Conservation (phyloP, 2,113 vertebrate genomes). For the Pseudonaja textilis region DNA sequence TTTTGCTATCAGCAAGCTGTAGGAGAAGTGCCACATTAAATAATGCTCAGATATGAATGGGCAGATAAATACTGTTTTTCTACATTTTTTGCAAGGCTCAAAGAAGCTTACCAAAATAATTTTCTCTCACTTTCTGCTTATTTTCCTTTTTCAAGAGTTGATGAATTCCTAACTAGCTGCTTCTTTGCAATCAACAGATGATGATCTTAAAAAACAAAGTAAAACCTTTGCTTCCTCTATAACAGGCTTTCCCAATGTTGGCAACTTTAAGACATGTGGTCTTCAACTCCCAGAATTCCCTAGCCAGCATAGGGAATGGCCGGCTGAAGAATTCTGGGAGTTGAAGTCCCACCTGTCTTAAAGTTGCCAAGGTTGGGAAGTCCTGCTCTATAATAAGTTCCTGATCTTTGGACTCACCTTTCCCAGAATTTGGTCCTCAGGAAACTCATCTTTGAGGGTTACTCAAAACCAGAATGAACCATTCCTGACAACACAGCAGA, state of each 20-base stretch:
- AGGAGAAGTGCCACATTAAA: conserved; percentile 1
- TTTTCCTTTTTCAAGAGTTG: neutral
- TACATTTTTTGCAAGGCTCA: neutral
- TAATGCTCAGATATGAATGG: neutral
- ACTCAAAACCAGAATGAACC: conserved; percentile 44
- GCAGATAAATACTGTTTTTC: neutral
- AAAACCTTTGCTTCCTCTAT: neutral
- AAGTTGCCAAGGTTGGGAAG: neutral
- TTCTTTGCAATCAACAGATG: neutral
- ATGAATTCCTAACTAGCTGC: neutral
- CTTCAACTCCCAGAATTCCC: neutral
- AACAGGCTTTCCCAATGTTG: neutral
- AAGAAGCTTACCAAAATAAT: neutral
- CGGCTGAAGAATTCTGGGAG: neutral
- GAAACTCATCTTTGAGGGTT: conserved; percentile 32
- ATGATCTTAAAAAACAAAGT: neutral
- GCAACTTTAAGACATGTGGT: neutral
- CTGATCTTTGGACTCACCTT: conserved; percentile 25
- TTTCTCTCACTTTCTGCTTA: neutral
- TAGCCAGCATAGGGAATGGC: neutral
- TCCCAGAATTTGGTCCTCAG: neutral
- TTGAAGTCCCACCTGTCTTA: neutral
- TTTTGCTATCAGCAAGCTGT: conserved; percentile 9
- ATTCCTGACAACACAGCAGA: conserved; percentile 23
- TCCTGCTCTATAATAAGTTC: neutral